Evolutionary conservation across 2,797 vertebrate species (phyloP), one percentile per base, ranked within the genome.

Genomic region (Jordanella pulchra): DNA sequence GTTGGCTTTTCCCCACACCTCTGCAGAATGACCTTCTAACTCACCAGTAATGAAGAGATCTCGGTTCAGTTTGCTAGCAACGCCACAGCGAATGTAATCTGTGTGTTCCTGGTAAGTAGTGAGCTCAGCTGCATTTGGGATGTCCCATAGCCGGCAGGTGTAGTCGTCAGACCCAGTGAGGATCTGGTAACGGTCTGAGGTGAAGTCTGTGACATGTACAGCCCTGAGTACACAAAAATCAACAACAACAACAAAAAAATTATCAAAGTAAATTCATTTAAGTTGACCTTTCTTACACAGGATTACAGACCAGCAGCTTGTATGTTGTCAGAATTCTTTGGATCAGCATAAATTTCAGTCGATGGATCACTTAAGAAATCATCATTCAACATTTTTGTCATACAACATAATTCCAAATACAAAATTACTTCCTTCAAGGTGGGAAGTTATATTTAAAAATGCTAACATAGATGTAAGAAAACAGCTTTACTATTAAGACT

Each of bases 41-140:
- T 79, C 83, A 99, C 98, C 98, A 60, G 98, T 99, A 73, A 98
- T 83, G 83, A 99, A 98, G 45, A 99, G 92, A 89, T 98, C 96
- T 32, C 94, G 91, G 84, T 96, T 98, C 82, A 98, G 93, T 90
- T 94, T 96, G 92, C 97, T 98, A 1, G 96, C 89, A 67, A 95
- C 93, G 3, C 95, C 96, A 1, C 97, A 97, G 74, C 98, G 95
- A 72, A 99, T 92, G 3, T 99, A 99, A 89, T 99, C 98, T 4
- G 93, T 93, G 86, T 99, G 98, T 72, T 99, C 97, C 55, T 72
- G 91, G 72, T 96, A 98, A 1, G 87, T 91, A 71, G 81, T 69
- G 2, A 97, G 93, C 87, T 97, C 94, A 23, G 86, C 81, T 32
- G 93, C 90, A 48, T 94, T 98, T 1, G 97, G 94, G 81, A 99